Percentiles rank a stretch among this genome's conserved stretches.
Conservation (phyloP, 2,797 vertebrate genomes). For the Halcyon badia region DNA sequence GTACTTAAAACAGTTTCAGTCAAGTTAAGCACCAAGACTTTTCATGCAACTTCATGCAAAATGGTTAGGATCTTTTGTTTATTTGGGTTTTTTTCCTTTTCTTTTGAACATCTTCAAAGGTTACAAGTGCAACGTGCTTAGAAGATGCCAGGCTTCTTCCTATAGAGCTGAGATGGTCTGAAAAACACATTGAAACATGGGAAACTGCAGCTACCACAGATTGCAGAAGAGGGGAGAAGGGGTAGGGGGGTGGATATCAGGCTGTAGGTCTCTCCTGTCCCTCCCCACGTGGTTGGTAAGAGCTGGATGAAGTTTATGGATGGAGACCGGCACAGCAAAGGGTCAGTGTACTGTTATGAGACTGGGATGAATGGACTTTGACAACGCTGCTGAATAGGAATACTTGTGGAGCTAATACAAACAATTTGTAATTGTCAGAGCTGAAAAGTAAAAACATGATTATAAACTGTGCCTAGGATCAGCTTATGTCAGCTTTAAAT, state of each 20-base stretch:
- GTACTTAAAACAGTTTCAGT: slow-evolving; percentile 58
- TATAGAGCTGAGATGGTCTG: slow-evolving; percentile 17
- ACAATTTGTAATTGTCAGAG: slow-evolving; percentile 58
- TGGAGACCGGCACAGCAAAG: not conserved
- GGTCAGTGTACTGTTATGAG: not conserved
- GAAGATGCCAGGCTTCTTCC: slow-evolving; percentile 39
- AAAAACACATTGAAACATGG: slow-evolving; percentile 18
- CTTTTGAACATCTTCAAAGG: slow-evolving; percentile 63
- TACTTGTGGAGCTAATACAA: slow-evolving; percentile 37
- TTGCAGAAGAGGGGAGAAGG: not conserved
- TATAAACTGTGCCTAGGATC: slow-evolving; percentile 31
- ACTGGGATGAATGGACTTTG: slow-evolving; percentile 10
- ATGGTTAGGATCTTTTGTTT: not conserved
- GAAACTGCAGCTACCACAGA: not conserved
- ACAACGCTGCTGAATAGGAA: not conserved
- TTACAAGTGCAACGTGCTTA: slow-evolving; percentile 25
- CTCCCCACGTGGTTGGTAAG: not conserved
- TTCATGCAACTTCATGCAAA: slow-evolving; percentile 17
- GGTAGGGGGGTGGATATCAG: not conserved
- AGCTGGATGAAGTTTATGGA: not conserved
- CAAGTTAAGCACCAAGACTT: slow-evolving; percentile 38
- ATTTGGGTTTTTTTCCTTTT: not conserved
- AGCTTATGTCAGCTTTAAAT: slow-evolving; percentile 62
- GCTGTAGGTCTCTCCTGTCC: not conserved
- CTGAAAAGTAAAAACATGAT: slow-evolving; percentile 58